Conservation (phyloP, 2,113 vertebrate species). For the Leiothrix lutea region DNA sequence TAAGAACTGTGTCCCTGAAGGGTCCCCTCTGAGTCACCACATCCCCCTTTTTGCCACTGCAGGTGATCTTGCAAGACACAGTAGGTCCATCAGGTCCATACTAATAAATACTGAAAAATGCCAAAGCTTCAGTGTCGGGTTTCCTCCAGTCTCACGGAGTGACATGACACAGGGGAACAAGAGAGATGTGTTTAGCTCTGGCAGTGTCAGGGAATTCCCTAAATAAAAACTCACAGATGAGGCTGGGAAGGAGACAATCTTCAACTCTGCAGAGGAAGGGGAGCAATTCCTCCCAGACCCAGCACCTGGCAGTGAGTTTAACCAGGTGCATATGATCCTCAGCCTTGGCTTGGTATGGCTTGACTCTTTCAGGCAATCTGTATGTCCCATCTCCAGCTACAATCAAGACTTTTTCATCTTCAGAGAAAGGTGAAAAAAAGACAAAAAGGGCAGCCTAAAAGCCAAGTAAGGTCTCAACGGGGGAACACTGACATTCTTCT, state of each 20-base stretch:
- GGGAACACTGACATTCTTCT: not conserved
- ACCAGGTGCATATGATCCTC: not conserved
- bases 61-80: not conserved
- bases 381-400: constrained; percentile 12
- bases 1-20: not conserved
- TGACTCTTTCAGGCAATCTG: not conserved
- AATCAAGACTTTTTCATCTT: not conserved
- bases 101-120: not conserved
- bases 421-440: constrained; percentile 13
- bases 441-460: not conserved
- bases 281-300: not conserved
- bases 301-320: not conserved
- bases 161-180: not conserved
- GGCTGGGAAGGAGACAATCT: not conserved
- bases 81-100: not conserved
- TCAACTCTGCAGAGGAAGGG: not conserved
- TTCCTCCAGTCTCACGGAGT: not conserved
- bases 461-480: not conserved
- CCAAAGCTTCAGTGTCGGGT: not conserved
- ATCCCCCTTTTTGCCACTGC: not conserved
- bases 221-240: not conserved
- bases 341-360: not conserved
- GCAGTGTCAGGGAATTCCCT: not conserved
- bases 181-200: not conserved
- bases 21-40: not conserved